Conservation (phyloP, 2,888 invertebrate genomes). For the Conistra vaccinii region DNA sequence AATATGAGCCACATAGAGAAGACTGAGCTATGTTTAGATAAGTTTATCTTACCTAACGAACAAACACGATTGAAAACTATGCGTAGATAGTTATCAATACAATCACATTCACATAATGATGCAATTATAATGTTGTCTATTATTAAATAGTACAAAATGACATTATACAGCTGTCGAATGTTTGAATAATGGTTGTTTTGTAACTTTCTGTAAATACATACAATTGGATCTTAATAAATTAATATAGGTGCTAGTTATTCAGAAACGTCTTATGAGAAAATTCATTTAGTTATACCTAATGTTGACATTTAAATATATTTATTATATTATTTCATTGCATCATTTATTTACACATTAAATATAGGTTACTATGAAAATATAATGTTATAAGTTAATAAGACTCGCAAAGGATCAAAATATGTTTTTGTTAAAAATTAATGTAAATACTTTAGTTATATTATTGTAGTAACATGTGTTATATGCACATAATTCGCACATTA, state of each 20-base stretch:
- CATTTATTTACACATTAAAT: constrained; percentile 51
- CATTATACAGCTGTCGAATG: constrained; percentile 68
- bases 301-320: constrained; percentile 63
- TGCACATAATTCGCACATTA: constrained; percentile 78
- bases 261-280: constrained; percentile 79
- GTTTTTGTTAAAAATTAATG: constrained; percentile 65
- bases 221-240: constrained; percentile 64
- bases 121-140: constrained; percentile 74
- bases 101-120: constrained; percentile 55
- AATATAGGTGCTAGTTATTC: constrained; percentile 84
- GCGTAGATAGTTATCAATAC: constrained; percentile 41
- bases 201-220: constrained; percentile 67
- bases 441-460: constrained; percentile 68
- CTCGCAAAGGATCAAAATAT: constrained; percentile 70
- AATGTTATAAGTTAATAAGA: constrained; percentile 67
- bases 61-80: constrained; percentile 52
- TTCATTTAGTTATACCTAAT: constrained; percentile 54
- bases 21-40: constrained; percentile 74
- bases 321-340: constrained; percentile 52
- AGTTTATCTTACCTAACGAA: constrained; percentile 55
- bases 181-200: constrained; percentile 64
- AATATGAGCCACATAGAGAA: constrained; percentile 69
- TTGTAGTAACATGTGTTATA: constrained; percentile 62
- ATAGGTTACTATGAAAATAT: constrained; percentile 56
- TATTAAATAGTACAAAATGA: constrained; percentile 80